These are phyloP conservation scores for Callosobruchus maculatus DNA, from an alignment of 2,888 invertebrate species.

Conservation along the genomic window DNA sequence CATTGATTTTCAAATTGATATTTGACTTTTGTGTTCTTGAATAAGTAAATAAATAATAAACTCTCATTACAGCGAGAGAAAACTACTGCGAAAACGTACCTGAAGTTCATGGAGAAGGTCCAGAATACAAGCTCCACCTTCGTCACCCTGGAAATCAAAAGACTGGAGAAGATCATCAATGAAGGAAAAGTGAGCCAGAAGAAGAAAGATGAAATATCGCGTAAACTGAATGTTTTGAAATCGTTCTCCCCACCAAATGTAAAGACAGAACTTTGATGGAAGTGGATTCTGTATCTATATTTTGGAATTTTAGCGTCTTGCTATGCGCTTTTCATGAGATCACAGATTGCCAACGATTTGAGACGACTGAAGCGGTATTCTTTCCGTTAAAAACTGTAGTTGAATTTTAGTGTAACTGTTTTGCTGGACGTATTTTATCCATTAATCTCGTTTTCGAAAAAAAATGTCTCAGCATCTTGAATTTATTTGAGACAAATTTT, in stretches of 20 bases:
- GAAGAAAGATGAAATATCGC: constrained; percentile 76
- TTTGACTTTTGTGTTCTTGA: no score
- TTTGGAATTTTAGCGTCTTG: constrained; percentile 20
- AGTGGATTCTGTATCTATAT: constrained; percentile 23
- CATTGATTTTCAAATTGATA: no score
- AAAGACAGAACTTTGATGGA: constrained; percentile 31
- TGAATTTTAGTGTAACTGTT: no score
- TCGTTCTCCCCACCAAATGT: constrained; percentile 57
- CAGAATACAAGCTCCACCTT: constrained; percentile 76
- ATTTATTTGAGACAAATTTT: no score
- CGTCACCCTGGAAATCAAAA: constrained; percentile 68
- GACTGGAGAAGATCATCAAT: constrained; percentile 74
- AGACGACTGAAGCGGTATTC: neutral
- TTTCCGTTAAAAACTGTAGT: neutral
- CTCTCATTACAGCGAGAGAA: constrained; percentile 51
- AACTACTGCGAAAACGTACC: constrained; percentile 68
- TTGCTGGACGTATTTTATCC: no score
- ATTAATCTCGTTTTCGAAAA: no score
- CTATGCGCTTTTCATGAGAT: constrained; percentile 22
- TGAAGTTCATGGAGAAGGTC: constrained; percentile 76
- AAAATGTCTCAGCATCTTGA: no score
- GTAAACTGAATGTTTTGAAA: constrained; percentile 78
- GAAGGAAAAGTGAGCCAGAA: constrained; percentile 74
- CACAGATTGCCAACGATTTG: neutral
- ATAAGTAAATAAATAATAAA: no score